Conservation (phyloP, 2,888 invertebrate genomes). For the Eupithecia dodoneata region DNA sequence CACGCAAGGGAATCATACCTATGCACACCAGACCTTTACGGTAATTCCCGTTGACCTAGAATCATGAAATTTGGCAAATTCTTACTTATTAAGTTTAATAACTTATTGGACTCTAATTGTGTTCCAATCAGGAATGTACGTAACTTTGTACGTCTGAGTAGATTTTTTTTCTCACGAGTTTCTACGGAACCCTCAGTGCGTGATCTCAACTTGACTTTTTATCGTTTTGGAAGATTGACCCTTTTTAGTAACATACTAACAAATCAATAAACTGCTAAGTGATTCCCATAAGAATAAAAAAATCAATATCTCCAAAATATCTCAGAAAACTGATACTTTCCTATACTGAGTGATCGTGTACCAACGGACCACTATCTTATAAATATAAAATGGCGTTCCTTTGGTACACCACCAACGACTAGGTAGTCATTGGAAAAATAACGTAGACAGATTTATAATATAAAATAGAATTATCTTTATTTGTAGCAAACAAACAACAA, state of each 20-base stretch:
- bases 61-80: background rate
- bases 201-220: too few relatives aligned
- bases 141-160: background rate
- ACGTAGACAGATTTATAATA: background rate
- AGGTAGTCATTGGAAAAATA: background rate
- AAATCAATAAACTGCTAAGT: background rate
- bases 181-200: background rate
- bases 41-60: background rate
- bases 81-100: background rate
- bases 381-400: too few relatives aligned
- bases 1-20: background rate
- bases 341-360: background rate
- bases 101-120: background rate
- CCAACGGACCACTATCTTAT: background rate
- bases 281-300: background rate
- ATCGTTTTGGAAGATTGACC: background rate
- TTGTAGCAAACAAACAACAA: too few relatives aligned
- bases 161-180: background rate
- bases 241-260: background rate
- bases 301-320: background rate
- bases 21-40: background rate
- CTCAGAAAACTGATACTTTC: background rate
- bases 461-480: too few relatives aligned
- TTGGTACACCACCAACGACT: too few relatives aligned
- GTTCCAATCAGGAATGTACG: background rate